Conservation (phyloP, 2,797 vertebrate genomes). For the Ciconia nigra region DNA sequence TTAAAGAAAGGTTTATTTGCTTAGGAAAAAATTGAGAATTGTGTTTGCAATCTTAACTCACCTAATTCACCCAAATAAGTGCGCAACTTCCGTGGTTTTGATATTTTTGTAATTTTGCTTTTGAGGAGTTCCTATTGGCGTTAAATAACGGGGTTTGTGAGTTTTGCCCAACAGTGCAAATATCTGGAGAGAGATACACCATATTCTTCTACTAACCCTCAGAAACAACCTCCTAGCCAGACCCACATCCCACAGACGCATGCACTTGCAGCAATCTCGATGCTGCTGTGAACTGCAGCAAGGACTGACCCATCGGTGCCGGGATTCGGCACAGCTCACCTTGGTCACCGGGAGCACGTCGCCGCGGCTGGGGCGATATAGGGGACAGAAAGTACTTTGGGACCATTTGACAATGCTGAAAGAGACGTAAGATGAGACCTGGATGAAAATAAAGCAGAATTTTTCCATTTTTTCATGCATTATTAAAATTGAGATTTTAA, state of each 20-base stretch:
- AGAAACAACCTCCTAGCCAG: not conserved
- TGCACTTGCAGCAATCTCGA: rapidly evolving
- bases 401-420: not conserved
- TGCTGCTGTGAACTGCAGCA: not conserved
- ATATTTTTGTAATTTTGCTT: not conserved
- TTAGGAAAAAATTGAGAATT: not conserved
- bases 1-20: not conserved
- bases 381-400: not conserved
- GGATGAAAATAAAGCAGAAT: not conserved
- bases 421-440: not conserved
- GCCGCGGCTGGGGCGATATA: rapidly evolving
- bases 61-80: not conserved
- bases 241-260: rapidly evolving
- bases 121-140: not conserved
- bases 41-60: not conserved
- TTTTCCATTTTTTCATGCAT: not conserved
- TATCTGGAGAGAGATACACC: not conserved
- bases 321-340: not conserved
- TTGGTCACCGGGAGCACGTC: not conserved
- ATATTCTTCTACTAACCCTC: not conserved
- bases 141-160: not conserved
- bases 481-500: constrained; percentile 46
- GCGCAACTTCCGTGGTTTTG: rapidly evolving
- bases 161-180: not conserved
- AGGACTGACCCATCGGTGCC: not conserved